These are phyloP conservation scores for Puntigrus tetrazona DNA, from an alignment of 2,113 vertebrate genomes.

Conservation along the genomic window DNA sequence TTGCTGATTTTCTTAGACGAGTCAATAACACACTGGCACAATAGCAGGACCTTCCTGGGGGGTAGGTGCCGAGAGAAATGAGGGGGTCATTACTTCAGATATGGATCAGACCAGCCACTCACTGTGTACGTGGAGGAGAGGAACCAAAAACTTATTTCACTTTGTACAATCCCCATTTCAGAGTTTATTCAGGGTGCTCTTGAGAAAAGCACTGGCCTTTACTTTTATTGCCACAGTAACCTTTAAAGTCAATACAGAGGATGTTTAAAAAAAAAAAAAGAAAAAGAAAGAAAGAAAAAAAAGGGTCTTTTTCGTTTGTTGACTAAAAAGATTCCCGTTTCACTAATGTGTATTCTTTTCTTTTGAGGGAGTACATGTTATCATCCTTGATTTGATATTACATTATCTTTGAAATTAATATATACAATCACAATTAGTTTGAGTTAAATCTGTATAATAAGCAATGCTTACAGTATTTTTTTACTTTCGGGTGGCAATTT, in stretches of 20 bases:
- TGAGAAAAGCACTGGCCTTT: constrained; percentile 32
- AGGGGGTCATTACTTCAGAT: constrained; percentile 25
- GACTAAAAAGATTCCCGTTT: constrained; percentile 3
- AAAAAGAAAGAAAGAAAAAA: too few species aligned
- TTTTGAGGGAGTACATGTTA: constrained; percentile 1
- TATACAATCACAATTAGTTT: background rate
- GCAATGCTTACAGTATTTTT: background rate
- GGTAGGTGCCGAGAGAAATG: constrained; percentile 41
- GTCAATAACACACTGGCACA: constrained; percentile 51
- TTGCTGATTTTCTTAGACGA: constrained; percentile 63
- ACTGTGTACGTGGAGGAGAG: background rate
- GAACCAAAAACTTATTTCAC: constrained; percentile 24
- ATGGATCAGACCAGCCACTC: constrained; percentile 33
- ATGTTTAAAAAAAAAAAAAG: constrained; percentile 7
- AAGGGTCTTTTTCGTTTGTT: background rate
- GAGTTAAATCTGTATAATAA: background rate
- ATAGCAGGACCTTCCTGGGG: constrained; percentile 63
- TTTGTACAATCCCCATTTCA: constrained; percentile 6
- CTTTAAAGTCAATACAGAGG: constrained; percentile 36
- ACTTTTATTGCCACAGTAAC: constrained; percentile 40
- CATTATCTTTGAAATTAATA: background rate
- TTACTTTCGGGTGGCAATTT: too few species aligned
- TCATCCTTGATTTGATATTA: background rate
- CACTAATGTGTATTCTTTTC: background rate
- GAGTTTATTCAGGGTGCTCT: constrained; percentile 8